Percentiles rank a stretch among this genome's conserved stretches.
These are phyloP conservation scores for Centropus unirufus DNA, from an alignment of 2,113 vertebrate genomes.

Conservation along the genomic window DNA sequence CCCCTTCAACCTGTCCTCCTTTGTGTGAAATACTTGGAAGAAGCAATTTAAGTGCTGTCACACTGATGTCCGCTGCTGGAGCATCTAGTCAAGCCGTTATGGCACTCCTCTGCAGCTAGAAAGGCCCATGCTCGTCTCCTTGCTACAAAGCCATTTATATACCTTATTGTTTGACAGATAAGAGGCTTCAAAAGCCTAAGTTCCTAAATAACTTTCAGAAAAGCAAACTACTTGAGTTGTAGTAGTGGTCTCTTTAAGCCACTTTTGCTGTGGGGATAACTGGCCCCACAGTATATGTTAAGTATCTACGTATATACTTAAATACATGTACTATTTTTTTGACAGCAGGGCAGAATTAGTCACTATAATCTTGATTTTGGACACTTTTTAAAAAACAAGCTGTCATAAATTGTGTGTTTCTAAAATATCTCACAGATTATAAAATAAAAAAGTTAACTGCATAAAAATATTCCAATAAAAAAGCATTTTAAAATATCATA, in stretches of 20 bases:
- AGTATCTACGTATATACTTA: background rate
- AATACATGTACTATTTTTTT: background rate
- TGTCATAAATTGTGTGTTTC: background rate
- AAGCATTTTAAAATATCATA: background rate
- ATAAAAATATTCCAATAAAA: slow-evolving; percentile 8
- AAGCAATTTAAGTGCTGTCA: background rate
- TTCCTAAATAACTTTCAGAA: background rate
- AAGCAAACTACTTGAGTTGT: background rate
- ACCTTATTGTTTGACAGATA: background rate
- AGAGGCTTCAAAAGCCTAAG: background rate
- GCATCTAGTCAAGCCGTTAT: background rate
- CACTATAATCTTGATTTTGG: background rate
- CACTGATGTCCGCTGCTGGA: background rate
- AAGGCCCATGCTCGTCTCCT: background rate
- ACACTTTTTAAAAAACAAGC: background rate
- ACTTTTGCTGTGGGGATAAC: background rate
- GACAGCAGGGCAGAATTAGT: background rate
- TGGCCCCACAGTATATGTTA: background rate
- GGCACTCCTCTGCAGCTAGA: background rate
- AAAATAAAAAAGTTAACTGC: background rate
- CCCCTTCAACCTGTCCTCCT: background rate
- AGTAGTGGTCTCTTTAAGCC: background rate
- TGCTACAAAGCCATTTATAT: background rate
- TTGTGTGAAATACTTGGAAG: background rate
- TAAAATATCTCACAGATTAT: background rate